Conservation (phyloP, 2,797 vertebrate genomes). For the Sebastes nivosus region DNA sequence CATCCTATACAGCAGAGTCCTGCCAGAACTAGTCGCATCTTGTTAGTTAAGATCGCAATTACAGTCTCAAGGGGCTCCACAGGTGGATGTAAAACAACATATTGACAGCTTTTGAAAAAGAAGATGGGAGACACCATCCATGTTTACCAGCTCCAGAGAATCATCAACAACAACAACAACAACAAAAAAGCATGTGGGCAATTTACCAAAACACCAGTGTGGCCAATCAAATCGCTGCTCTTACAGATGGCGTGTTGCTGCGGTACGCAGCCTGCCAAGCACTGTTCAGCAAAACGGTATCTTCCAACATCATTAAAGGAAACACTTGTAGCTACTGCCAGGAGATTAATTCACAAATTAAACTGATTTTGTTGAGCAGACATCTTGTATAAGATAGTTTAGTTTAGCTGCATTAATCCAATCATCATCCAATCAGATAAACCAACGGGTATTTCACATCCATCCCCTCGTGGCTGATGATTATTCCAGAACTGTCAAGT, state of each 20-base stretch:
- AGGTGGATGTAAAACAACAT: background rate
- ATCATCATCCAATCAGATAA: background rate
- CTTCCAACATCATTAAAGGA: background rate
- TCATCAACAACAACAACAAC: too few relatives aligned
- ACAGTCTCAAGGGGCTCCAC: background rate
- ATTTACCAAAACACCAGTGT: too few relatives aligned
- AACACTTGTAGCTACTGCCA: constrained; percentile 3
- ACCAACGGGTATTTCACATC: background rate
- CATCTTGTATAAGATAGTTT: background rate
- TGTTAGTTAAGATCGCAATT: background rate
- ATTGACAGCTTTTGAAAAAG: background rate
- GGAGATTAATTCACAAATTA: constrained; percentile 1
- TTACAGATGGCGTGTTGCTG: background rate
- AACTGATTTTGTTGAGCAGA: constrained; percentile 9
- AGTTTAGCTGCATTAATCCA: constrained; percentile 5
- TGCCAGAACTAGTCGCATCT: background rate
- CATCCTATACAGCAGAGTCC: background rate
- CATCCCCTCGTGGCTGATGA: background rate
- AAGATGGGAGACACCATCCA: background rate
- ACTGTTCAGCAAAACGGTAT: background rate
- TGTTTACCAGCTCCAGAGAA: too few relatives aligned
- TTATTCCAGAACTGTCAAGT: background rate
- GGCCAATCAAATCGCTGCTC: background rate
- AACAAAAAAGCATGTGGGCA: too few relatives aligned
- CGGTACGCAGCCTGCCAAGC: background rate